phyloP scores from a whole-genome alignment of 1,140 invertebrate genomes.

The Leptoteleia sp. region DNA sequence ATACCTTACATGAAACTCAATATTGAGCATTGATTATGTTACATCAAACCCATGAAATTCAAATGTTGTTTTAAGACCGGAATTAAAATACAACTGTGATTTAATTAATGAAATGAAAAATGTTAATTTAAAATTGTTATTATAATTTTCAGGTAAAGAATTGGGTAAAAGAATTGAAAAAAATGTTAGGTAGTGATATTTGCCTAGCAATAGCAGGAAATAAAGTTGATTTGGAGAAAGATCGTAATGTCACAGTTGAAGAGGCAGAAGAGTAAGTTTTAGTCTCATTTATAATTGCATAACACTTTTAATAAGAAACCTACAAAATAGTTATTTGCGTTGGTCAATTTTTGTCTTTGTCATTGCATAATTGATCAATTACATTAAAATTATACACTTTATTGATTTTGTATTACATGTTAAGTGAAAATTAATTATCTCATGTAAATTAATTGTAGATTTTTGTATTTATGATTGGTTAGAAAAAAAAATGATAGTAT shows the following conservation, averaged over 20 bases:
- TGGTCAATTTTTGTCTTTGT: constrained; percentile 19
- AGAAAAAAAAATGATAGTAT: too few relatives aligned
- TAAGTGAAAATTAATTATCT: background rate
- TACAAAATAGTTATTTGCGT: constrained; percentile 6
- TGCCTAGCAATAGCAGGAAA: constrained; percentile 97
- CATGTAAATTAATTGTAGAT: too few relatives aligned
- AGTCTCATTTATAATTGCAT: constrained; percentile 33
- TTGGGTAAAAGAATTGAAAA: constrained; percentile 98
- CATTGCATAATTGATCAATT: constrained; percentile 33
- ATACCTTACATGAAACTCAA: constrained; percentile 36
- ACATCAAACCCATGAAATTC: constrained; percentile 39
- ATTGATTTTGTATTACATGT: constrained; percentile 7
- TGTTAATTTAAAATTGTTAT: too few relatives aligned
- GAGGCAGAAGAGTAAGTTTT: constrained; percentile 92
- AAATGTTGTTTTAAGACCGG: too few relatives aligned
- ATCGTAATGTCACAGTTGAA: constrained; percentile 90
- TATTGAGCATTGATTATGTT: background rate
- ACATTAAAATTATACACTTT: constrained; percentile 7
- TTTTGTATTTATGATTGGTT: too few relatives aligned
- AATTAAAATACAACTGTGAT: too few relatives aligned
- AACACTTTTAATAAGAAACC: constrained; percentile 32
- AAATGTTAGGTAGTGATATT: constrained; percentile 97
- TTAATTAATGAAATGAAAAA: too few relatives aligned
- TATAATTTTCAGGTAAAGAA: constrained; percentile 89
- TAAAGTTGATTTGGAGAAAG: constrained; percentile 97